Evolutionary conservation across 2,113 vertebrate species (phyloP), one percentile per base, ranked within the genome.

Genomic region (Recurvirostra avosetta): DNA sequence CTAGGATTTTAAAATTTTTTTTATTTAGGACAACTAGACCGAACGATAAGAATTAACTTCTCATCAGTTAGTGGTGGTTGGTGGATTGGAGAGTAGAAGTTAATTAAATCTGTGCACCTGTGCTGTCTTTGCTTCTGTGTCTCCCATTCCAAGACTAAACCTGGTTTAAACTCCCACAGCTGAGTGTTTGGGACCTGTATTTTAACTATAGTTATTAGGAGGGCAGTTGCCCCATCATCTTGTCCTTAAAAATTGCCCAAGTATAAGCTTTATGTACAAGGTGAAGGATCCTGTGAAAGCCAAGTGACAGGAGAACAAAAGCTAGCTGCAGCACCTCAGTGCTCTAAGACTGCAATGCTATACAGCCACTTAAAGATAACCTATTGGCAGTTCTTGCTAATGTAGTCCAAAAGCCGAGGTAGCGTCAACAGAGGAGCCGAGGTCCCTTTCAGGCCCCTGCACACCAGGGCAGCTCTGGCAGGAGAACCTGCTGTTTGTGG

Each of bases 381-480:
- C 11, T 83, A 8, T 26, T 2, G 1, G 61, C 22, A 27, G 49
- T 36, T 70, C 74, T 72, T 0, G 1, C 55, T 68, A 5, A 38
- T 1, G 14, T 16, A 12, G 16, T 21, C 43, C 36, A 47, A 53
- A 56, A 65, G 32, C 55, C 53, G 72, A 74, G 27, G 26, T 4
- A 9, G 38, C 38, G 30, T 56, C 36, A 34, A 49, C 0, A 0
- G n/a, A 59, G 72, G 16, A 87, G 19, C 43, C 0, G 2, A 47
- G 38, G 26, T 59, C n/a, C 26, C 12, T 68, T 53, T 41, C 27
- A 25, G n/a, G 67, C 43, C 38, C 15, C 8, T 13, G 59, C 1
- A 0, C 15, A 15, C 14, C 13, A 11, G 65, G 15, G 15, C 41
- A 63, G 66, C 18, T 34, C 19, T 30, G 19, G 19, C 26, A 23